These are phyloP conservation scores for Pelodytes ibericus DNA, from an alignment of 2,797 vertebrate genomes.

Conservation along the genomic window DNA sequence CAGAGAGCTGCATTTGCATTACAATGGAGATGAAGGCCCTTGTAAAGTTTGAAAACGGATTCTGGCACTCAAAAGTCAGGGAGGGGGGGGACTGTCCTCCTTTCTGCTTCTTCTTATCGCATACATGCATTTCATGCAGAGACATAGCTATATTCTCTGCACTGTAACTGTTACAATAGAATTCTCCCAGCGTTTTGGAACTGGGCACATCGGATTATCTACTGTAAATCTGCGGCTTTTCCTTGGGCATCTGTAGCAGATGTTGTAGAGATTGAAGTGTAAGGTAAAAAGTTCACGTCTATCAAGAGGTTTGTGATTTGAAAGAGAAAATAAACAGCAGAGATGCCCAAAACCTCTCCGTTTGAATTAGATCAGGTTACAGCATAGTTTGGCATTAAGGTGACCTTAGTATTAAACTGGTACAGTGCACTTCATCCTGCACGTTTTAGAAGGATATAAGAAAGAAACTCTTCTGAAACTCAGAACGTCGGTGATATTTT, in stretches of 20 bases:
- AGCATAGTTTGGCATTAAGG: not conserved
- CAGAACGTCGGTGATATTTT: too few species aligned
- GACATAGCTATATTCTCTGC: slow-evolving; percentile 1
- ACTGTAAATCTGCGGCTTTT: not conserved
- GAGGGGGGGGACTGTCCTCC: slow-evolving; percentile 3
- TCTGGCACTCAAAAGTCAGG: slow-evolving; percentile 33
- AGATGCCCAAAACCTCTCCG: not conserved
- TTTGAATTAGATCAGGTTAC: slow-evolving; percentile 10
- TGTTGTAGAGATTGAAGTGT: slow-evolving; percentile 23
- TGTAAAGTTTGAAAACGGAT: slow-evolving; percentile 54
- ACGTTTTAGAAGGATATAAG: too few species aligned
- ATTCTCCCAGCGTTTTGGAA: not conserved
- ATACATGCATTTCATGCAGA: slow-evolving; percentile 27
- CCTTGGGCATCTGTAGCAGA: slow-evolving; percentile 30
- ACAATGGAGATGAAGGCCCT: slow-evolving; percentile 59
- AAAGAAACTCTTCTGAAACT: too few species aligned
- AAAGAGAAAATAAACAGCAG: slow-evolving; percentile 51
- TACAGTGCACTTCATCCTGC: too few species aligned
- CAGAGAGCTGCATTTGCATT: slow-evolving; percentile 63
- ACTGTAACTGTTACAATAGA: slow-evolving; percentile 9
- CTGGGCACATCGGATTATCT: not conserved
- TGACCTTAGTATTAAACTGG: too few species aligned
- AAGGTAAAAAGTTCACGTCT: slow-evolving; percentile 65
- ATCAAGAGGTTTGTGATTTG: slow-evolving; percentile 55
- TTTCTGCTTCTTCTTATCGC: slow-evolving; percentile 24